phyloP scores from a whole-genome alignment of 2,113 vertebrate species.

The Aspidoscelis tigris region DNA sequence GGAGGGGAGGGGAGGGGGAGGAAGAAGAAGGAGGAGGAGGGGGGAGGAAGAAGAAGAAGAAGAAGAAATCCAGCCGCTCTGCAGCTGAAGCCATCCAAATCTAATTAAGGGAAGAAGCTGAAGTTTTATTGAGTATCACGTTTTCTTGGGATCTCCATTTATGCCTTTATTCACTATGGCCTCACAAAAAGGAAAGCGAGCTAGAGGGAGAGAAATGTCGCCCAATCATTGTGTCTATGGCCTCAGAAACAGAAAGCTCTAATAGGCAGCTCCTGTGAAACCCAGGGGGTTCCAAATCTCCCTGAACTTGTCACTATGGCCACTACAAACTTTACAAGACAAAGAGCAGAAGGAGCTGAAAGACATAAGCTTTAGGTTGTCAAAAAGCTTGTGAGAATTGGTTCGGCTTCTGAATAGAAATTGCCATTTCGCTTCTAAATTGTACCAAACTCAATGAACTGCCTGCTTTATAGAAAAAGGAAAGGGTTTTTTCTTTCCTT shows the following conservation, averaged over 20 bases:
- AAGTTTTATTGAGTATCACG: conserved; percentile 78
- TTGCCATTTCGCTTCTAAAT: conserved; percentile 70
- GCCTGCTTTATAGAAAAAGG: conserved; percentile 69
- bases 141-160: conserved; percentile 80
- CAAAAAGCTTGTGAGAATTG: conserved; percentile 78
- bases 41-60: background rate
- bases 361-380: conserved; percentile 74
- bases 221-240: conserved; percentile 82
- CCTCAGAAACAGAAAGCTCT: conserved; percentile 76
- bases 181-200: conserved; percentile 8
- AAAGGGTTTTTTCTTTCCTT: background rate
- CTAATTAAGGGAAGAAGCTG: conserved; percentile 81
- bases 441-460: conserved; percentile 78
- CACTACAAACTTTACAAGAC: conserved; percentile 70
- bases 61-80: conserved; percentile 74
- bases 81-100: conserved; percentile 79
- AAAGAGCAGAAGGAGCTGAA: conserved; percentile 72
- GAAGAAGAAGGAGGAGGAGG: too few species aligned
- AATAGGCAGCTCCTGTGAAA: conserved; percentile 81
- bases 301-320: conserved; percentile 80
- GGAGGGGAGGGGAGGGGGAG: too few species aligned
- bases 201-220: conserved; percentile 73
- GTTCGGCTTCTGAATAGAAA: conserved; percentile 77
- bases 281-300: conserved; percentile 71
- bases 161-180: conserved; percentile 80